Evolutionary conservation across 1,140 invertebrate genomes (phyloP), one percentile per base, ranked within the genome.

Genomic region (Aphis gossypii): DNA sequence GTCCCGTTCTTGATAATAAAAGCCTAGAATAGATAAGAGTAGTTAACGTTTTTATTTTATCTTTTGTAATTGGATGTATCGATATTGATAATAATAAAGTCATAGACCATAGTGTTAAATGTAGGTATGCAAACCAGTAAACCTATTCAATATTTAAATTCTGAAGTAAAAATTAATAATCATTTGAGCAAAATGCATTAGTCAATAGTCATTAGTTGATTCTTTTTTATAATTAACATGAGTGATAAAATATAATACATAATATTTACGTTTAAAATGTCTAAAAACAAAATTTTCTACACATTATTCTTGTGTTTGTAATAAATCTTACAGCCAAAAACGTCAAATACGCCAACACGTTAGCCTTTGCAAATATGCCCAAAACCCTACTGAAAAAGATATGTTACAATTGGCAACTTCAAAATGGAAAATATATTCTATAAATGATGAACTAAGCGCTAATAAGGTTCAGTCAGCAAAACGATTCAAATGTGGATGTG

Each of bases 401-500:
- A 35, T 56, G 3, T 56, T 38, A 51, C 21, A 90, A 38, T 56
- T 56, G 20, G 20, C 48, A 56, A 41, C 41, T 56, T 38, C 51
- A 30, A 51, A 88, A 23, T 51, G 86, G 38, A n/a, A 88, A 48
- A 35, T 23, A 0, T 2, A 51, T 35, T 35, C 46, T 23, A 3
- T 56, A 41, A 41, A 90, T 41, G n/a, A 7, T 54, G 11, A 35
- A 9, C 7, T 25, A 54, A 54, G 9, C 8, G 0, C 4, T 38
- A 11, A 1, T 18, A 89, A 56, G 3, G 11, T 41, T 23, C 86
- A 41, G 20, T 35, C 8, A 90, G 41, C 25, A 56, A 23, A 90
- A 25, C 48, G 88, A 56, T 90, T 60, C 23, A 41, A 56, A 41
- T 90, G 88, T 56, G 88, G 88, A 38, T 90, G 88, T 90, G 48